These are phyloP conservation scores for Myotis yumanensis DNA, from an alignment of 2,113 vertebrate species.

Conservation along the genomic window DNA sequence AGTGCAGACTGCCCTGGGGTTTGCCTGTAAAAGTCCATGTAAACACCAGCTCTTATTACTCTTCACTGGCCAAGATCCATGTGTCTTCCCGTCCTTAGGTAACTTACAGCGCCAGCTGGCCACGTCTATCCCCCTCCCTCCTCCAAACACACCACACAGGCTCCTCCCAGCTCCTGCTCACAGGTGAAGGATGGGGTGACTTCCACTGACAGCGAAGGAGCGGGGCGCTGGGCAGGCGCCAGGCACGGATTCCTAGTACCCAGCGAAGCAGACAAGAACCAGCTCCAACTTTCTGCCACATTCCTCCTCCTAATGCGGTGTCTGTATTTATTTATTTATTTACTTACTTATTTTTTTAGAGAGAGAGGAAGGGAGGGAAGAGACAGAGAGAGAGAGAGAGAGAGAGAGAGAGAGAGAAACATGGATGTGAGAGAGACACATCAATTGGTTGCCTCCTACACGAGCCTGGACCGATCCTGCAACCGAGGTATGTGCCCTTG, in stretches of 20 bases:
- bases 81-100: neutral
- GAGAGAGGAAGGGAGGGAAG: no score
- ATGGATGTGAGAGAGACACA: no score
- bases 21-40: neutral
- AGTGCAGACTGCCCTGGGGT: neutral
- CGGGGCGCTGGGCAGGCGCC: neutral
- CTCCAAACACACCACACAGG: no score
- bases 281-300: neutral
- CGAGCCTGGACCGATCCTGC: no score
- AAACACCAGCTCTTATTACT: conserved; percentile 17
- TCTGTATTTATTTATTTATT: neutral
- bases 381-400: no score
- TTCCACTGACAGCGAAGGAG: neutral
- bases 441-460: no score
- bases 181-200: neutral
- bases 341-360: no score
- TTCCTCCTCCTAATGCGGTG: no score
- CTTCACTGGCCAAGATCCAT: neutral
- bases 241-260: neutral
- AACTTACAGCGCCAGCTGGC: neutral
- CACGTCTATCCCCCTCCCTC: neutral
- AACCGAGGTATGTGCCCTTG: no score
- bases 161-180: neutral
- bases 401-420: no score
- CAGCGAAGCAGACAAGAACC: neutral